Evolutionary conservation across 2,888 invertebrate species (phyloP).

Genomic region (Brachyptera risi): DNA sequence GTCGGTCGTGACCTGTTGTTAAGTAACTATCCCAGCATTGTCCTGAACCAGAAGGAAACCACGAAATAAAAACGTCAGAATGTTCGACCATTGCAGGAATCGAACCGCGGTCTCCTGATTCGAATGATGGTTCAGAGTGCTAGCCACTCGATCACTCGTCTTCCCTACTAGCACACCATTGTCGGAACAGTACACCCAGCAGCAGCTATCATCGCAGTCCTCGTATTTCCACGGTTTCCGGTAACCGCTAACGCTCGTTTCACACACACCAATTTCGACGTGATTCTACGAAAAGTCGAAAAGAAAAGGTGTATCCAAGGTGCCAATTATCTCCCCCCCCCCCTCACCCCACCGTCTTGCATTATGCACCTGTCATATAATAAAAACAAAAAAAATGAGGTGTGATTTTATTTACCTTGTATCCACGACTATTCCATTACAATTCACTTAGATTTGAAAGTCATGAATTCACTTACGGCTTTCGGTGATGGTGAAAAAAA

Average conservation of each 20-base stretch:
- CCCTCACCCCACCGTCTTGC: not conserved
- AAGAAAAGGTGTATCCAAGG: not conserved
- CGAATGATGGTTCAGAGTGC: no score
- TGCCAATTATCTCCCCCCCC: not conserved
- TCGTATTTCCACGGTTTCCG: conserved; percentile 7
- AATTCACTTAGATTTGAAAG: no score
- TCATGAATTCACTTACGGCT: conserved; percentile 2
- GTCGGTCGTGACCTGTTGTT: no score
- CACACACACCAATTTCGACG: not conserved
- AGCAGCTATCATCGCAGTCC: not conserved
- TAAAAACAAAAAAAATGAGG: not conserved
- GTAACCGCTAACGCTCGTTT: not conserved
- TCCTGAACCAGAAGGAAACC: no score
- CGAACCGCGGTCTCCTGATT: no score
- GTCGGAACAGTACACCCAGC: not conserved
- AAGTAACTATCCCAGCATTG: no score
- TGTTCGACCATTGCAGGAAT: no score
- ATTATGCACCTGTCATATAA: not conserved
- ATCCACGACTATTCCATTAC: not conserved
- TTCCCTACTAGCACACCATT: no score
- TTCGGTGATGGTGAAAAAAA: no score
- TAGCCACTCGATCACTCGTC: no score
- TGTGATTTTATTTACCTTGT: conserved; percentile 5
- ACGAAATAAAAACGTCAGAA: no score
- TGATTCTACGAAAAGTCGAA: not conserved